Evolutionary conservation across 2,888 invertebrate species (phyloP).

Genomic region (Hemicrepidius hirtus): DNA sequence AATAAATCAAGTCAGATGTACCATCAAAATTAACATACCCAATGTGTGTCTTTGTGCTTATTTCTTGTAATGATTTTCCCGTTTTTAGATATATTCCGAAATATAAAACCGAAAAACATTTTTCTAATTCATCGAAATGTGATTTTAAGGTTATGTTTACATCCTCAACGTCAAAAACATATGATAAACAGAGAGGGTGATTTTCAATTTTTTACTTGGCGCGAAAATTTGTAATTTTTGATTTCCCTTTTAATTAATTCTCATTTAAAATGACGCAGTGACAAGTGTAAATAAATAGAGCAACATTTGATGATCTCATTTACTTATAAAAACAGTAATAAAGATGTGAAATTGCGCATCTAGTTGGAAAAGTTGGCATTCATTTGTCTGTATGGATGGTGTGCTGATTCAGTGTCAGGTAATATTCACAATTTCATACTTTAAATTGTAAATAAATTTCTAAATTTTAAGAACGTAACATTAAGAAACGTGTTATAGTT

Average conservation of each 20-base stretch:
- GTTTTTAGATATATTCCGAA: neutral
- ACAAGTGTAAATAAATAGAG: conserved; percentile 21
- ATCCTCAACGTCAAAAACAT: neutral
- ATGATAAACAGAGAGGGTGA: neutral
- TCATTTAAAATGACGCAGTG: conserved; percentile 11
- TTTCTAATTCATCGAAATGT: neutral
- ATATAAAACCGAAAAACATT: neutral
- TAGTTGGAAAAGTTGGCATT: conserved; percentile 38
- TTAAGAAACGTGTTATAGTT: no score
- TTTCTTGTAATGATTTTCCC: conserved; percentile 55
- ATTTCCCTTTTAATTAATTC: conserved; percentile 5
- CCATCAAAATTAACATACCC: conserved; percentile 64
- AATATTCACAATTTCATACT: conserved; percentile 11
- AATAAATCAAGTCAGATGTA: neutral
- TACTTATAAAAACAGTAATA: conserved; percentile 18
- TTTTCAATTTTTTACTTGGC: conserved; percentile 15
- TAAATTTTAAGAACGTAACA: no score
- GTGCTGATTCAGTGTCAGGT: neutral
- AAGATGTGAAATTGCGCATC: conserved; percentile 40
- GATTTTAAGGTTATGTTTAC: no score
- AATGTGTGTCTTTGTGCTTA: conserved; percentile 65
- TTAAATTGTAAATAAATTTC: neutral
- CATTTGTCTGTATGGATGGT: neutral
- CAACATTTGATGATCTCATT: conserved; percentile 45
- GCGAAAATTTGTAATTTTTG: conserved; percentile 1